These are phyloP conservation scores for Xenopus petersii DNA, from an alignment of 2,797 vertebrate species.

Conservation along the genomic window DNA sequence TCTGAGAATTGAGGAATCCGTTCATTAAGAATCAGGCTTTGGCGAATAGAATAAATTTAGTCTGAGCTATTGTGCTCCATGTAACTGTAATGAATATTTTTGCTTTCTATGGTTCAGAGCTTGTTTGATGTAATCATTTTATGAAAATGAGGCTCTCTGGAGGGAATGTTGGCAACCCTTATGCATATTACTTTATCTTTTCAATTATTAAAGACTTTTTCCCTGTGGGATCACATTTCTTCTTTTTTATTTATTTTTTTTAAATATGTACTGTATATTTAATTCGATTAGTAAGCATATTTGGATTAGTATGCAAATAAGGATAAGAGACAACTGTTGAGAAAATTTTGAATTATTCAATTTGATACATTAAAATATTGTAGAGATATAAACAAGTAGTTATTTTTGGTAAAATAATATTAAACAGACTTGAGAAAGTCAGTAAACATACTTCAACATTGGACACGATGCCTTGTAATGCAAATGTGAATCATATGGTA, in stretches of 20 bases:
- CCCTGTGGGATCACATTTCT: not conserved
- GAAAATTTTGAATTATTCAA: not conserved
- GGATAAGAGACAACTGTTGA: not conserved
- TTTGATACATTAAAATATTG: too few species aligned
- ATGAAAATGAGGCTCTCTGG: not conserved
- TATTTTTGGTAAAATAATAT: too few species aligned
- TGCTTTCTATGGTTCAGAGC: not conserved
- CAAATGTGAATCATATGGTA: too few species aligned
- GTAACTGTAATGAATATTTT: not conserved
- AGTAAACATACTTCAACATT: too few species aligned
- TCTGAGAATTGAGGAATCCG: not conserved
- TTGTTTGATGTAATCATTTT: slow-evolving; percentile 3
- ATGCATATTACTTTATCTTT: not conserved
- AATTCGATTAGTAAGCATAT: slow-evolving; percentile 9
- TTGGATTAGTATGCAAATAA: not conserved
- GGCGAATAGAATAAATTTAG: too few species aligned
- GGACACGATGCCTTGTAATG: too few species aligned
- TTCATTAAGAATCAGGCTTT: not conserved
- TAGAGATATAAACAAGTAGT: too few species aligned
- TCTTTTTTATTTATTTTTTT: not conserved
- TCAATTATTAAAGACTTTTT: not conserved
- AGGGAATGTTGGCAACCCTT: not conserved
- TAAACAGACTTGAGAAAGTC: too few species aligned
- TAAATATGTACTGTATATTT: not conserved
- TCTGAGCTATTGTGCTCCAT: too few species aligned